These are phyloP conservation scores for Keiferia lycopersicella DNA, from an alignment of 2,888 invertebrate genomes.

Conservation along the genomic window DNA sequence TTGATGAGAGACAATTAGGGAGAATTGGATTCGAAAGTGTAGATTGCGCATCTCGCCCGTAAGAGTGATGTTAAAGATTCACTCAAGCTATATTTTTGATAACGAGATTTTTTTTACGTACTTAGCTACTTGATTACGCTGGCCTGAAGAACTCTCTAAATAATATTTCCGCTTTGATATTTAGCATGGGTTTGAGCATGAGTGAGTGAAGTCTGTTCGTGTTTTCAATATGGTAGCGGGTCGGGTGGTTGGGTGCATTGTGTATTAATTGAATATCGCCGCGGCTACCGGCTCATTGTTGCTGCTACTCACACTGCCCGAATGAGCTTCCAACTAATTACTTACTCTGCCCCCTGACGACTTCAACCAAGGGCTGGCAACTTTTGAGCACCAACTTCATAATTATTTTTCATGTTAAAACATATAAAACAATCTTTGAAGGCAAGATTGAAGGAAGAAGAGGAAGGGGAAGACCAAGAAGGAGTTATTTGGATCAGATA, in stretches of 20 bases:
- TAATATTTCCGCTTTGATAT: conserved; percentile 9
- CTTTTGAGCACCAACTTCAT: background rate
- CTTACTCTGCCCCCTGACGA: conserved; percentile 43
- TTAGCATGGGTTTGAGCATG: background rate
- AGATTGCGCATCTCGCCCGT: conserved; percentile 38
- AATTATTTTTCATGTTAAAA: too few relatives aligned
- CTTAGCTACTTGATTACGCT: conserved; percentile 14
- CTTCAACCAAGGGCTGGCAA: conserved; percentile 50
- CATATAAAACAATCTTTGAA: too few relatives aligned
- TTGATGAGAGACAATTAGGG: conserved; percentile 63
- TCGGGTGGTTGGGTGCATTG: conserved; percentile 16
- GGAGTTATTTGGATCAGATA: too few relatives aligned
- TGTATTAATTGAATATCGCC: conserved; percentile 68
- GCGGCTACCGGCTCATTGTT: conserved; percentile 68
- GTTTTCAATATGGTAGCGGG: conserved; percentile 18
- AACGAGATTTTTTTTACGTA: conserved; percentile 20
- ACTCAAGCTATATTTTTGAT: conserved; percentile 19
- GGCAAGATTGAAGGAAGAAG: too few relatives aligned
- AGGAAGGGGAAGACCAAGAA: too few relatives aligned
- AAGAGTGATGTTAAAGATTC: conserved; percentile 24
- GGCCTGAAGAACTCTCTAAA: conserved; percentile 9
- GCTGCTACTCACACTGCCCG: conserved; percentile 61
- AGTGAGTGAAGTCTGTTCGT: background rate
- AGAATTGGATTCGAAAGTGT: conserved; percentile 51
- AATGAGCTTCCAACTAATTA: conserved; percentile 72